A percentile compares a stretch with the other conserved stretches of the same genome.
Evolutionary conservation across 1,140 invertebrate genomes (phyloP).

Genomic region (Cydia fagiglandana): DNA sequence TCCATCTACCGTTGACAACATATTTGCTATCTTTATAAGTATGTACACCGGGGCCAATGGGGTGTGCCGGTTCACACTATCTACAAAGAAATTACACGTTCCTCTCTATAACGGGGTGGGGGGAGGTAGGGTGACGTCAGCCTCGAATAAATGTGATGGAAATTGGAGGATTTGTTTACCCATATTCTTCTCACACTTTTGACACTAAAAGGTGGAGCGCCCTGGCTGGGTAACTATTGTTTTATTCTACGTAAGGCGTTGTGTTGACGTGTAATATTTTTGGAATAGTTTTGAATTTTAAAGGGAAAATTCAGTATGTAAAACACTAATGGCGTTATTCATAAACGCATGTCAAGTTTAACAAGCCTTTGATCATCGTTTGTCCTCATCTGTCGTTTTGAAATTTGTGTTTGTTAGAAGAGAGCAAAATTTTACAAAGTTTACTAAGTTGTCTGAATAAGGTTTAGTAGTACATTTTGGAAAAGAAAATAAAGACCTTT

Average conservation of each 20-base stretch:
- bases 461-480: too few species aligned
- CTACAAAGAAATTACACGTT: slow-evolving; percentile 76
- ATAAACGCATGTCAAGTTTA: too few species aligned
- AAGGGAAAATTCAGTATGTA: not conserved
- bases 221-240: slow-evolving; percentile 26
- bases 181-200: slow-evolving; percentile 76
- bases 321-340: not conserved
- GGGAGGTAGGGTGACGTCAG: slow-evolving; percentile 64
- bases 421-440: too few species aligned
- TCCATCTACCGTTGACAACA: slow-evolving; percentile 51
- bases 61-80: slow-evolving; percentile 73
- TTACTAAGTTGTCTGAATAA: too few species aligned
- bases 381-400: too few species aligned
- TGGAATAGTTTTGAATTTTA: not conserved
- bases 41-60: slow-evolving; percentile 60
- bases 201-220: slow-evolving; percentile 72
- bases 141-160: slow-evolving; percentile 77
- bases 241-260: slow-evolving; percentile 6
- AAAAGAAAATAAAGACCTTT: too few species aligned
- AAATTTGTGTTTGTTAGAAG: too few species aligned
- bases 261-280: not conserved
- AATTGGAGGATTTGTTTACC: slow-evolving; percentile 79
- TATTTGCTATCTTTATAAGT: slow-evolving; percentile 62
- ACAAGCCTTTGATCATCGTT: too few species aligned
- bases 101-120: slow-evolving; percentile 52